Evolutionary conservation across 2,113 vertebrate genomes (phyloP).

Genomic region (Crotalus tigris): DNA sequence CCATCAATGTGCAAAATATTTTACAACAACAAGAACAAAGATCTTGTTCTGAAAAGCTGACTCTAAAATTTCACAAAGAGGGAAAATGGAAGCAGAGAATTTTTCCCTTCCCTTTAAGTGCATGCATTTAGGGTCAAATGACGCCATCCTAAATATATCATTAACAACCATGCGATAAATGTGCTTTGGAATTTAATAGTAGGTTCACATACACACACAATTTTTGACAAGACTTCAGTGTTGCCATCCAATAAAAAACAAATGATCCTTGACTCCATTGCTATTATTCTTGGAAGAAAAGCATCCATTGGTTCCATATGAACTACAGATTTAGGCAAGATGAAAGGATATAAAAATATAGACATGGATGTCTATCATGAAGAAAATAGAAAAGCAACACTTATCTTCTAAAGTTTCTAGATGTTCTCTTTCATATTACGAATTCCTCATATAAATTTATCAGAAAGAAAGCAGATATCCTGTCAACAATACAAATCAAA

Average conservation of each 20-base stretch:
- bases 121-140: background rate
- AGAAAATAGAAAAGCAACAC: background rate
- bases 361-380: no score
- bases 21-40: background rate
- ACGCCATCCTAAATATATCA: background rate
- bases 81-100: background rate
- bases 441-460: background rate
- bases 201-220: background rate
- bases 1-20: background rate
- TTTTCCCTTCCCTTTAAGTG: background rate
- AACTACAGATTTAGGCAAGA: background rate
- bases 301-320: background rate
- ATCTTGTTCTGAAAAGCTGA: background rate
- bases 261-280: background rate
- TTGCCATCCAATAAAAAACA: background rate
- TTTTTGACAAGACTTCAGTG: background rate
- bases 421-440: background rate
- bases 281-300: background rate
- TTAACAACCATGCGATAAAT: background rate
- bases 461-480: background rate
- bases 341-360: no score
- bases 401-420: background rate
- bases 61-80: background rate
- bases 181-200: background rate
- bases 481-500: background rate